phyloP scores from a whole-genome alignment of 2,797 vertebrate genomes.

The Sorex maritimensis region DNA sequence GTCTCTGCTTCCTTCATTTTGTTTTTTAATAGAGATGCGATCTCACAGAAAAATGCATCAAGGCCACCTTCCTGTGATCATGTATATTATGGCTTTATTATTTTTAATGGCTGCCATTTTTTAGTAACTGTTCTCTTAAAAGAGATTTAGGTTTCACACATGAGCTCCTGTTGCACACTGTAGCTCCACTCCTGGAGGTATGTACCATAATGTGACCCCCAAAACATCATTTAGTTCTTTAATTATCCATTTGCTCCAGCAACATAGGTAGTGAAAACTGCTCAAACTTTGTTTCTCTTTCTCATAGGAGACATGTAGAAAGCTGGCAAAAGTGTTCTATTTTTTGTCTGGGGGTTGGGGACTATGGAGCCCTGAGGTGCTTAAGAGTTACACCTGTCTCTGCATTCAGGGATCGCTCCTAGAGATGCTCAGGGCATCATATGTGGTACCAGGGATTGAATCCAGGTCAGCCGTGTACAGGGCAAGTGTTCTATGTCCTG shows the following conservation, averaged over 20 bases:
- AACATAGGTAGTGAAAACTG: neutral
- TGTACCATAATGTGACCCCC: neutral
- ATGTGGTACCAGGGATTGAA: no score
- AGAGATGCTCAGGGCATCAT: no score
- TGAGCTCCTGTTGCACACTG: constrained; percentile 28
- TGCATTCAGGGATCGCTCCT: no score
- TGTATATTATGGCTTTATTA: neutral
- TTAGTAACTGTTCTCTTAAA: constrained; percentile 21
- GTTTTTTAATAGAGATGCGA: constrained; percentile 32
- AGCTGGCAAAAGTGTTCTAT: neutral
- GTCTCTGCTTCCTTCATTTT: neutral
- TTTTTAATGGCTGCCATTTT: constrained; percentile 2
- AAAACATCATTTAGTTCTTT: constrained; percentile 1
- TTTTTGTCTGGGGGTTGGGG: no score
- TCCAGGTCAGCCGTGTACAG: no score
- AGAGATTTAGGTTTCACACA: constrained; percentile 47
- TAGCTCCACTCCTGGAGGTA: constrained; percentile 19
- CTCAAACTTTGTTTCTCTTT: neutral
- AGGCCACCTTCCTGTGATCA: neutral
- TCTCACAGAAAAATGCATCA: neutral
- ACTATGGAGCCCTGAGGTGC: no score
- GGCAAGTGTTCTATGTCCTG: no score
- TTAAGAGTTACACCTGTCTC: no score
- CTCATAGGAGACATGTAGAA: constrained; percentile 21
- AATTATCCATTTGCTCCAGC: neutral